phyloP scores from a whole-genome alignment of 2,113 vertebrate species.

The Platanista minor region DNA sequence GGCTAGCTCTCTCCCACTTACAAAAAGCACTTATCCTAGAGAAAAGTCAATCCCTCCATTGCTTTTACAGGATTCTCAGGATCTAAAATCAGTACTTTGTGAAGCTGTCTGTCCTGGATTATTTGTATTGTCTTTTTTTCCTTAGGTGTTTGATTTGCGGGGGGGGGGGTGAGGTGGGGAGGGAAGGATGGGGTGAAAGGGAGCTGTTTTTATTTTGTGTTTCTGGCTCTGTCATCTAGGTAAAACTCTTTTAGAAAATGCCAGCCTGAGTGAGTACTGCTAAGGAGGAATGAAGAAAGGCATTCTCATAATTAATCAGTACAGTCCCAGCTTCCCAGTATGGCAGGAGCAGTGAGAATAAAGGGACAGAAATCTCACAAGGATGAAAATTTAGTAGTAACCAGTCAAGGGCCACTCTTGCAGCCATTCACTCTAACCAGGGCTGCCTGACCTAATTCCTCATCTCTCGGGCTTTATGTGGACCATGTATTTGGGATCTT shows the following conservation, averaged over 20 bases:
- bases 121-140: background rate
- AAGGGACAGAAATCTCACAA: background rate
- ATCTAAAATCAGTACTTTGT: background rate
- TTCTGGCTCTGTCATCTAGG: background rate
- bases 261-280: background rate
- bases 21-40: background rate
- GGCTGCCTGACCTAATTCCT: background rate
- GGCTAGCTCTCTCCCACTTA: background rate
- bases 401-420: background rate
- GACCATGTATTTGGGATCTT: background rate
- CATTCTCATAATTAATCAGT: background rate
- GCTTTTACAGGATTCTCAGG: background rate
- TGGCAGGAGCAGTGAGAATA: background rate
- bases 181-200: background rate
- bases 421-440: background rate
- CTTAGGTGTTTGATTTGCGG: background rate
- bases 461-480: background rate
- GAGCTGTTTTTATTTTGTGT: background rate
- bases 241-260: background rate
- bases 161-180: fast-evolving
- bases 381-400: background rate
- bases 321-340: background rate
- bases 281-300: background rate
- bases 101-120: background rate
- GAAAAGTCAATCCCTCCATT: background rate